Percentiles rank a stretch among this genome's conserved stretches.
Conservation (phyloP, 1,140 invertebrate genomes). For the Drosophila pectinifera region DNA sequence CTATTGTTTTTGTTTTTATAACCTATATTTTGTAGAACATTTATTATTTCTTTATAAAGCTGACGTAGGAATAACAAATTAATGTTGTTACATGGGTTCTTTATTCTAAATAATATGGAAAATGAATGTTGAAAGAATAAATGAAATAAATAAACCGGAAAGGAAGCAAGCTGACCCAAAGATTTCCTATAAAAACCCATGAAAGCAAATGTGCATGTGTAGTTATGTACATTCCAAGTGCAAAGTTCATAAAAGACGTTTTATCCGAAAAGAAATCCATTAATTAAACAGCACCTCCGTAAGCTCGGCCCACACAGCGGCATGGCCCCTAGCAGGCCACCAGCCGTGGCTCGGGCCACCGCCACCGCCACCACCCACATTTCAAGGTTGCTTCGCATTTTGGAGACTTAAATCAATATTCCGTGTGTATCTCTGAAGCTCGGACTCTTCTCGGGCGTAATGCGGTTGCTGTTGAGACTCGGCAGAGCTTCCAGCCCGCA, state of each 20-base stretch:
- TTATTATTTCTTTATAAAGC: no score
- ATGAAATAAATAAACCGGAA: neutral
- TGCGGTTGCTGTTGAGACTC: slow-evolving; percentile 29
- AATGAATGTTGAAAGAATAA: no score
- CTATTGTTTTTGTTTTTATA: no score
- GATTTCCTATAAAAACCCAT: neutral
- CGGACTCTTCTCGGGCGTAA: slow-evolving; percentile 19
- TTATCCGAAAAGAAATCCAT: slow-evolving; percentile 23
- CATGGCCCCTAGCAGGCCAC: neutral
- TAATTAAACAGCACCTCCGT: slow-evolving; percentile 18
- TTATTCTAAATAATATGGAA: no score
- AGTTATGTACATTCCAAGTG: slow-evolving; percentile 1
- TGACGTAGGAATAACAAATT: no score
- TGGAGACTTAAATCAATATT: slow-evolving; percentile 59
- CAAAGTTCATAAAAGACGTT: slow-evolving; percentile 1
- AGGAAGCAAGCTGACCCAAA: neutral
- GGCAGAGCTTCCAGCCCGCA: slow-evolving; percentile 33
- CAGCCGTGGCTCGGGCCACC: neutral
- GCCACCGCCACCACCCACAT: slow-evolving; percentile 55
- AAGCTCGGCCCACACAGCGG: slow-evolving; percentile 24
- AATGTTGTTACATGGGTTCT: no score
- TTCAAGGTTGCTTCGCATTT: slow-evolving; percentile 67
- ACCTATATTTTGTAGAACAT: no score
- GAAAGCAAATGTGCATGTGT: neutral
- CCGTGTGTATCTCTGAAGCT: slow-evolving; percentile 45